Conservation (phyloP, 2,888 invertebrate genomes). For the Tryphoninae sp. region DNA sequence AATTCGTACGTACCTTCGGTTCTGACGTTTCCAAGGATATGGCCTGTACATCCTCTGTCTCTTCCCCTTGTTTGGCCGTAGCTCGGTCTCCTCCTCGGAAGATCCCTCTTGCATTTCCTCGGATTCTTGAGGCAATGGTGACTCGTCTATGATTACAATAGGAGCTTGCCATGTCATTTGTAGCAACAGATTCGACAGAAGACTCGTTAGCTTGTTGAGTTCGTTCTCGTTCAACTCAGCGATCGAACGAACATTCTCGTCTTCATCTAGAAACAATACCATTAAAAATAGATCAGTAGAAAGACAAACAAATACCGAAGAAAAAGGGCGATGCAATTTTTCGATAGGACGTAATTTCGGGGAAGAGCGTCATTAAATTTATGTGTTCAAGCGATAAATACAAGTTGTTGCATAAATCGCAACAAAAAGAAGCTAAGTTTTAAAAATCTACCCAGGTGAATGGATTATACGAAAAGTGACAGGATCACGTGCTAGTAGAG, state of each 20-base stretch:
- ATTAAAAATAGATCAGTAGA: not conserved
- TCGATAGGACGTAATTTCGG: too few species aligned
- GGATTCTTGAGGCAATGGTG: constrained; percentile 30
- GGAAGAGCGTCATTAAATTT: not conserved
- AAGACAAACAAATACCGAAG: not conserved
- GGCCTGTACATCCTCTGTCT: constrained; percentile 84
- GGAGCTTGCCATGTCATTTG: constrained; percentile 66
- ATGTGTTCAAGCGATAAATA: not conserved
- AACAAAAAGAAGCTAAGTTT: not conserved
- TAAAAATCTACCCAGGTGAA: not conserved
- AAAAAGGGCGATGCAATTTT: not conserved
- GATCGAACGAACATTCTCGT: constrained; percentile 58
- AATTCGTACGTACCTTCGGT: constrained; percentile 72
- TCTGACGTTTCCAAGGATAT: constrained; percentile 86
- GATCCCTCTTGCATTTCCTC: constrained; percentile 36
- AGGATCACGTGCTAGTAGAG: not conserved
- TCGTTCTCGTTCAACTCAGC: constrained; percentile 65
- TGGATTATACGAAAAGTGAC: not conserved
- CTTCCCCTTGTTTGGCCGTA: constrained; percentile 74
- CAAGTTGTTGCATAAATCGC: not conserved
- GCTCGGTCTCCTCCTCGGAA: constrained; percentile 49
- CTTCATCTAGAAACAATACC: constrained; percentile 39
- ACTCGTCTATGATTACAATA: constrained; percentile 65
- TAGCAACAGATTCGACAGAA: constrained; percentile 64
- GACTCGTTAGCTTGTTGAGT: constrained; percentile 61